A percentile compares a stretch with the other conserved stretches of the same genome.
Evolutionary conservation across 2,113 vertebrate species (phyloP).

Genomic region (Tiliqua scincoides): DNA sequence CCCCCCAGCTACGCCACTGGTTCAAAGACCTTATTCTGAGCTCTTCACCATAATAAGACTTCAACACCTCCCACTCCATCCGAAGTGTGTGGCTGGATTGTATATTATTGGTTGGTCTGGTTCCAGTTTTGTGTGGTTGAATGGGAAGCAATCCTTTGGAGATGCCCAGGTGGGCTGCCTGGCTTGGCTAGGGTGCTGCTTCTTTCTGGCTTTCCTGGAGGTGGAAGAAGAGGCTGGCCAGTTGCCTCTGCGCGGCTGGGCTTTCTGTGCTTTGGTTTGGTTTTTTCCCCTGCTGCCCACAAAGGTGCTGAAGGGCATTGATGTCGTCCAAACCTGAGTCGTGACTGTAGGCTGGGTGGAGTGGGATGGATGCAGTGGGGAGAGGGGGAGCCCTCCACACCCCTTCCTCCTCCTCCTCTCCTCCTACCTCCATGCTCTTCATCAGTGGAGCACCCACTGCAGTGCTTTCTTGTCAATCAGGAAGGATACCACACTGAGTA

Average conservation of each 20-base stretch:
- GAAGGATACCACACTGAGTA: conserved; percentile 17
- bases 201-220: neutral
- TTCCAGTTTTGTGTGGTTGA: no score
- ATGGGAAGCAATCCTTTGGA: no score
- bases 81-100: neutral
- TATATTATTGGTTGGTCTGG: neutral
- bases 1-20: no score
- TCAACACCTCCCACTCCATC: neutral
- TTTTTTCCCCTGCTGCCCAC: neutral
- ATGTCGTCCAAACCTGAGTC: conserved; percentile 55
- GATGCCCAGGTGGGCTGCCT: no score
- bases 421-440: conserved; percentile 4
- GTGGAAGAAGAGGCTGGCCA: neutral
- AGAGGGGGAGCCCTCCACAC: conserved; percentile 37
- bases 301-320: conserved; percentile 87
- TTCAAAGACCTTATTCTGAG: no score
- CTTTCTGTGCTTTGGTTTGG: neutral
- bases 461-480: neutral
- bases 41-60: no score
- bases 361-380: conserved; percentile 5
- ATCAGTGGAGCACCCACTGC: conserved; percentile 2
- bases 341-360: conserved; percentile 55
- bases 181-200: neutral
- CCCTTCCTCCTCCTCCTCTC: conserved; percentile 23
- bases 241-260: conserved; percentile 6